Conservation (phyloP, 2,113 vertebrate genomes). For the Ranitomeya variabilis region DNA sequence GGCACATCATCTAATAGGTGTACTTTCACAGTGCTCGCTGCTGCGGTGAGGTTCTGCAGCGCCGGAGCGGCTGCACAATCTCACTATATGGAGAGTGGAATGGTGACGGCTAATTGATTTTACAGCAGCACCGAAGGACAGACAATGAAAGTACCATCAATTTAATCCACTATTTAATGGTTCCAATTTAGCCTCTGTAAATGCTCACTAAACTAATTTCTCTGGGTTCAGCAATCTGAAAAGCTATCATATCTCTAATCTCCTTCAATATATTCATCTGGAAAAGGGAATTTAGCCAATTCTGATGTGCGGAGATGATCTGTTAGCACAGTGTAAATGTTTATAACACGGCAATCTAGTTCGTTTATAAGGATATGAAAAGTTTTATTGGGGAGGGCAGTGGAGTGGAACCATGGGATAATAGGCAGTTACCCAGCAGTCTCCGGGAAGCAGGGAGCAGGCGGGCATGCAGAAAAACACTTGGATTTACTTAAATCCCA, state of each 20-base stretch:
- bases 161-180: slow-evolving; percentile 99
- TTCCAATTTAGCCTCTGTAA: slow-evolving; percentile 99
- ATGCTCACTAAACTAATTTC: slow-evolving; percentile 99
- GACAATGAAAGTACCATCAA: slow-evolving; percentile 99
- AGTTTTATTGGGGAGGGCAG: slow-evolving; percentile 99
- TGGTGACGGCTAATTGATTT: slow-evolving; percentile 99
- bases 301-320: slow-evolving; percentile 99
- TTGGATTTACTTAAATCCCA: slow-evolving; percentile 98
- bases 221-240: slow-evolving; percentile 99
- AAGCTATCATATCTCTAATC: slow-evolving; percentile 99
- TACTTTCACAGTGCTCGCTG: slow-evolving; percentile 69
- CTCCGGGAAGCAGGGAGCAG: slow-evolving; percentile 93
- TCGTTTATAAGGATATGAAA: slow-evolving; percentile 99
- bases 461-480: slow-evolving; percentile 98
- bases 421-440: slow-evolving; percentile 99
- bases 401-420: slow-evolving; percentile 98
- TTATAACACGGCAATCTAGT: slow-evolving; percentile 99
- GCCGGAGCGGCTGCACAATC: slow-evolving; percentile 90
- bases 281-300: slow-evolving; percentile 99
- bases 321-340: slow-evolving; percentile 99
- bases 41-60: slow-evolving; percentile 87
- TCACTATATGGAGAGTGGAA: slow-evolving; percentile 98
- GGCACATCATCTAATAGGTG: slow-evolving; percentile 74
- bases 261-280: slow-evolving; percentile 99
- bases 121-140: slow-evolving; percentile 99